These are phyloP conservation scores for Cheumatopsyche charites DNA, from an alignment of 1,140 invertebrate genomes.

Conservation along the genomic window DNA sequence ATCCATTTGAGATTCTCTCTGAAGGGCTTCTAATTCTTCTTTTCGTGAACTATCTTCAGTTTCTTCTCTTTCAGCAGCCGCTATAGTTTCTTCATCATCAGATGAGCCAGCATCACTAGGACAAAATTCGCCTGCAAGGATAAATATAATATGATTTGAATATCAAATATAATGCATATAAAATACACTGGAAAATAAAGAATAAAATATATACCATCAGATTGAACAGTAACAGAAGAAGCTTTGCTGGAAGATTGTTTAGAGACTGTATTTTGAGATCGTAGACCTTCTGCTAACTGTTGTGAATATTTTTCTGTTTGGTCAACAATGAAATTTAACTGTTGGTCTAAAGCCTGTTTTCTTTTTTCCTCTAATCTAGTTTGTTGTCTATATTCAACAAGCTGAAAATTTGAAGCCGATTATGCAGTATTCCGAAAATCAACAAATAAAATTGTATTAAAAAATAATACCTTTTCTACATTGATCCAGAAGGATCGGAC, in stretches of 20 bases:
- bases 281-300: conserved; percentile 83
- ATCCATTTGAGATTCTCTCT: conserved; percentile 89
- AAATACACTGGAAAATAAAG: too few relatives aligned
- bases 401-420: conserved; percentile 57
- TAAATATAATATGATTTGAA: too few relatives aligned
- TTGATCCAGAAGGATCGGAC: conserved; percentile 95
- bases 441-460: background rate
- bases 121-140: conserved; percentile 75
- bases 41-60: conserved; percentile 70
- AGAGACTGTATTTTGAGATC: conserved; percentile 55
- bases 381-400: conserved; percentile 95
- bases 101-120: conserved; percentile 75
- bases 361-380: conserved; percentile 91
- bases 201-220: conserved; percentile 55
- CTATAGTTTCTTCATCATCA: conserved; percentile 96
- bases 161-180: background rate
- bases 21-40: conserved; percentile 85
- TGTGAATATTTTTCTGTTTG: conserved; percentile 98
- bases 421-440: conserved; percentile 58
- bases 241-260: conserved; percentile 56
- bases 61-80: conserved; percentile 88
- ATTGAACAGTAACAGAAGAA: conserved; percentile 59
- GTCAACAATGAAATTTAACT: conserved; percentile 97
- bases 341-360: conserved; percentile 95
- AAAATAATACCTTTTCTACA: conserved; percentile 81